These are phyloP conservation scores for Aleiodes alternator DNA, from an alignment of 2,888 invertebrate genomes.

Conservation along the genomic window DNA sequence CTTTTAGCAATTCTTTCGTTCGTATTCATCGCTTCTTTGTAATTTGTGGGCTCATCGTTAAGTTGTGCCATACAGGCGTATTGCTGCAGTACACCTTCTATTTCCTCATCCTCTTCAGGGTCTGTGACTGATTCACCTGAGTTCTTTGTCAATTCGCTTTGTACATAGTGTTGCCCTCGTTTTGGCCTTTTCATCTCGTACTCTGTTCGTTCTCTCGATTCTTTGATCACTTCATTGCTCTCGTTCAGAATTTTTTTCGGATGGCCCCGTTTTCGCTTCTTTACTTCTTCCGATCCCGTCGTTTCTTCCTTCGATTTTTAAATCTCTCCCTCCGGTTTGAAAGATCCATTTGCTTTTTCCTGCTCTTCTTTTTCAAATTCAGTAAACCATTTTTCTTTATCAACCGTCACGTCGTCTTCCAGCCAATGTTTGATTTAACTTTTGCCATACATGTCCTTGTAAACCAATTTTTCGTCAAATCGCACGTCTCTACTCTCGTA, in stretches of 20 bases:
- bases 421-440: not conserved
- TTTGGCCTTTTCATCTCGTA: too few species aligned
- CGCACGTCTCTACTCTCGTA: too few species aligned
- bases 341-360: not conserved
- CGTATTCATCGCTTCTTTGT: conserved; percentile 45
- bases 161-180: too few species aligned
- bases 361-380: conserved; percentile 14
- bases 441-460: conserved; percentile 44
- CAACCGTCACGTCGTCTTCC: not conserved
- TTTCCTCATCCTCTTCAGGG: not conserved
- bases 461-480: conserved; percentile 46
- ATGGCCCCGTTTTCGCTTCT: not conserved
- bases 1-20: conserved; percentile 21
- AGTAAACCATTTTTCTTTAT: not conserved
- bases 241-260: not conserved
- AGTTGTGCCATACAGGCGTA: conserved; percentile 33
- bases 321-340: not conserved
- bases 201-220: not conserved
- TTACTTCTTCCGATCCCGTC: not conserved
- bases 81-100: conserved; percentile 18
- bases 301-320: not conserved
- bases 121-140: not conserved
- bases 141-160: too few species aligned
- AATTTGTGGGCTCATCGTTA: conserved; percentile 45
- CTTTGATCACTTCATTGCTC: conserved; percentile 25